phyloP scores from a whole-genome alignment of 2,888 invertebrate genomes.

The Lasioglossum zephyrum region DNA sequence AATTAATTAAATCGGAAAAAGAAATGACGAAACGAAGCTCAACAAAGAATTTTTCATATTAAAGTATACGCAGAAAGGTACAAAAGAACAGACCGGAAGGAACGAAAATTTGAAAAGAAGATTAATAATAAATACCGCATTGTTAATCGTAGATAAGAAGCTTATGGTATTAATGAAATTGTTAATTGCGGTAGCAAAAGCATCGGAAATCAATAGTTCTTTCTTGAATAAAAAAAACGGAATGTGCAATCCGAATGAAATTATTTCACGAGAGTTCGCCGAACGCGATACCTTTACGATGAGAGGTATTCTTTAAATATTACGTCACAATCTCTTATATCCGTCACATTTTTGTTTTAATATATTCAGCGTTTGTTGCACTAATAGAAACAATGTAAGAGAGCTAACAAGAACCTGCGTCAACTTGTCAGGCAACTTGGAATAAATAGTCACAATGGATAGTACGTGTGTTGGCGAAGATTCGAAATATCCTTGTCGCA shows the following conservation, averaged over 20 bases:
- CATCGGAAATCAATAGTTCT: not conserved
- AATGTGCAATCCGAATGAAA: not conserved
- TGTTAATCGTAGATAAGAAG: not conserved
- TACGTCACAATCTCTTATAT: not conserved
- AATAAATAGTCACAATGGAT: slow-evolving; percentile 12
- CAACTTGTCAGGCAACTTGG: not conserved
- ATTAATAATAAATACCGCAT: not conserved
- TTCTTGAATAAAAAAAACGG: not conserved
- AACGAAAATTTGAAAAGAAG: not conserved
- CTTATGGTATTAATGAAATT: not conserved
- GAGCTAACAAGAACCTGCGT: not conserved
- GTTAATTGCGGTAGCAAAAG: not conserved
- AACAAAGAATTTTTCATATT: not conserved
- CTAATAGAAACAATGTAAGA: not conserved
- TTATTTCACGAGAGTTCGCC: not conserved
- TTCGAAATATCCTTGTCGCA: not conserved
- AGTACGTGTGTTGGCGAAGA: not conserved
- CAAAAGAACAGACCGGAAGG: not conserved
- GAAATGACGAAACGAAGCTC: not conserved
- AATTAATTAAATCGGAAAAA: not conserved
- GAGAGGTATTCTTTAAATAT: not conserved
- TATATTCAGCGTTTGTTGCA: not conserved
- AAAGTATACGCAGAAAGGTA: not conserved
- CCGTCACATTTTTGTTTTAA: not conserved
- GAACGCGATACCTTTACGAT: not conserved